These are phyloP conservation scores for Hedya salicella DNA, from an alignment of 2,888 invertebrate species.

Conservation along the genomic window DNA sequence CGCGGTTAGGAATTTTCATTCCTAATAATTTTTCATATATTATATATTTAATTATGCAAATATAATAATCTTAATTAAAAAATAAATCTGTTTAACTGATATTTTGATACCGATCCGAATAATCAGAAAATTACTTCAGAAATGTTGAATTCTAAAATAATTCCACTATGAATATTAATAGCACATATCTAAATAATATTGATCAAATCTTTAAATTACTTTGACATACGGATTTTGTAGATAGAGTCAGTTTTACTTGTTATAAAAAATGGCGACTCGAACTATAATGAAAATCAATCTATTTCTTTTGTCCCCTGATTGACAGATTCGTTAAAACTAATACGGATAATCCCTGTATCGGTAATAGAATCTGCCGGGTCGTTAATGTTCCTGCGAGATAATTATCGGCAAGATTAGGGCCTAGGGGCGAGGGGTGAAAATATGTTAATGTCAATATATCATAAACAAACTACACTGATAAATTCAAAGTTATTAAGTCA, in stretches of 20 bases:
- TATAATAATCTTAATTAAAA: too few relatives aligned
- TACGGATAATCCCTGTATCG: conserved; percentile 74
- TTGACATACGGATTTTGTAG: too few relatives aligned
- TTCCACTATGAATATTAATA: too few relatives aligned
- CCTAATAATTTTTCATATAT: too few relatives aligned
- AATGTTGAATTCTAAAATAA: too few relatives aligned
- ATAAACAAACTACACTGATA: neutral
- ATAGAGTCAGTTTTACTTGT: neutral
- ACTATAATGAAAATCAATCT: conserved; percentile 19
- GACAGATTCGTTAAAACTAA: conserved; percentile 76
- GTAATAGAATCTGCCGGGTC: conserved; percentile 71
- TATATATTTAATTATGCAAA: too few relatives aligned
- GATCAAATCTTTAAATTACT: too few relatives aligned
- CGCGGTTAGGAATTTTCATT: too few relatives aligned
- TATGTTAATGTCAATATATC: conserved; percentile 7
- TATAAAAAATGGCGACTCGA: conserved; percentile 1
- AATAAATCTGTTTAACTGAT: too few relatives aligned
- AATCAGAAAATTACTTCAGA: too few relatives aligned
- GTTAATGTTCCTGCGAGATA: conserved; percentile 27
- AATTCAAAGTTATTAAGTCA: neutral
- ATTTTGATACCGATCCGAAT: too few relatives aligned
- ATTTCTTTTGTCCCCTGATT: conserved; percentile 57
- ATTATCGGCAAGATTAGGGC: conserved; percentile 47
- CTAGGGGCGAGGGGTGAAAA: conserved; percentile 11
- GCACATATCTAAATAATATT: too few relatives aligned